phyloP scores from a whole-genome alignment of 2,113 vertebrate species.

The Python bivittatus region DNA sequence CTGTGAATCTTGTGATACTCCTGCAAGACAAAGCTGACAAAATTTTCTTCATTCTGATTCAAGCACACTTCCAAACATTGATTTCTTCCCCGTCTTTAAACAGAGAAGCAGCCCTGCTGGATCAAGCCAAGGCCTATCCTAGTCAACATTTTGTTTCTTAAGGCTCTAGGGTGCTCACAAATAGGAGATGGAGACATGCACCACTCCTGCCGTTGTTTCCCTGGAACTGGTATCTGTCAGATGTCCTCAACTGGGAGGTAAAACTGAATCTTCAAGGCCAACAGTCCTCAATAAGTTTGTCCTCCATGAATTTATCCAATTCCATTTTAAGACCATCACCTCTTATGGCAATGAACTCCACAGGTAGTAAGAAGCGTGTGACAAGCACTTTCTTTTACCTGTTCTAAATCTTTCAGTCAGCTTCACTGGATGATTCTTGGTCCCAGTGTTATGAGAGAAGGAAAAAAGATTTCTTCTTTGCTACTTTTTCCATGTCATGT shows the following conservation, averaged over 20 bases:
- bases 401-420: background rate
- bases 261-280: background rate
- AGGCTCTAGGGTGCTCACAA: background rate
- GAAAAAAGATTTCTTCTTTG: background rate
- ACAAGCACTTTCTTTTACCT: background rate
- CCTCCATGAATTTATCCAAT: background rate
- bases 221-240: background rate
- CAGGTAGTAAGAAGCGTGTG: background rate
- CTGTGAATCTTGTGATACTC: too few species aligned
- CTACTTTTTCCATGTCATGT: background rate
- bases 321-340: background rate
- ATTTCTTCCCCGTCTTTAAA: background rate
- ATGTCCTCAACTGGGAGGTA: background rate
- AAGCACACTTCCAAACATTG: background rate
- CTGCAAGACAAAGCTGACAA: background rate
- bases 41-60: background rate
- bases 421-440: background rate
- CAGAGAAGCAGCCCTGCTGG: background rate
- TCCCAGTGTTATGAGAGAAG: background rate
- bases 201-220: background rate
- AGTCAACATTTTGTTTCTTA: background rate
- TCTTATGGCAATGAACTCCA: background rate
- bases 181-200: background rate
- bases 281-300: background rate
- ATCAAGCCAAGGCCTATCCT: background rate